Evolutionary conservation across 2,797 vertebrate genomes (phyloP), one percentile per base, ranked within the genome.

Genomic region (Xenops minutus): DNA sequence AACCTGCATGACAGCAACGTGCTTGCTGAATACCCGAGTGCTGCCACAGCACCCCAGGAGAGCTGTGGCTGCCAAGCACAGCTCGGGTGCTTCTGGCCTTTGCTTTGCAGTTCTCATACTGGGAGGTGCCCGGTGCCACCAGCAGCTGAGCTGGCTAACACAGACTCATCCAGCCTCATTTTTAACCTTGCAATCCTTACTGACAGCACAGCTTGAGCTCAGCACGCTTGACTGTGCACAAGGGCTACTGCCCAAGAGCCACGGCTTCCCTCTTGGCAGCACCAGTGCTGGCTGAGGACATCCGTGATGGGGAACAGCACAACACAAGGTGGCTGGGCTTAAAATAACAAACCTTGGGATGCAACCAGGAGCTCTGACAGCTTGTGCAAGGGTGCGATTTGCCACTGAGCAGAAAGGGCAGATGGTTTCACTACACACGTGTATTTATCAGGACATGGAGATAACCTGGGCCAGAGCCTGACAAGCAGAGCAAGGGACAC

Each of bases 141-240:
- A 68, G 48, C 51, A 85, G 52, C 73, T 36, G 22, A 90, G 58
- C 15, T 44, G 29, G 48, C 52, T 85, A 74, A 85, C 14, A 43
- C 43, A n/a, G 41, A 82, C 10, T 66, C 32, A 91, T 37, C 67
- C 44, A 73, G 37, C 9, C 29, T 77, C 41, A 34, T 62, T 91
- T 92, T 85, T 74, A 91, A 74, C 81, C 44, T 80, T 37, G 20
- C 55, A 71, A 49, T 88, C 91, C 77, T 58, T 73, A 83, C 36
- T 58, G 94, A 75, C 86, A 92, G 74, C 82, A 80, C 84, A 87
- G 68, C 68, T 83, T 83, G 76, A 92, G 64, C 64, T 88, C 34
- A 74, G 64, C 44, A 77, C 2, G 46, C 62, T 46, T 72, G n/a
- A 66, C 72, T 88, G 51, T 76, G 85, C 76, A 59, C 1, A 4